Evolutionary conservation across 2,113 vertebrate species (phyloP).

Genomic region (Pogona vitticeps): DNA sequence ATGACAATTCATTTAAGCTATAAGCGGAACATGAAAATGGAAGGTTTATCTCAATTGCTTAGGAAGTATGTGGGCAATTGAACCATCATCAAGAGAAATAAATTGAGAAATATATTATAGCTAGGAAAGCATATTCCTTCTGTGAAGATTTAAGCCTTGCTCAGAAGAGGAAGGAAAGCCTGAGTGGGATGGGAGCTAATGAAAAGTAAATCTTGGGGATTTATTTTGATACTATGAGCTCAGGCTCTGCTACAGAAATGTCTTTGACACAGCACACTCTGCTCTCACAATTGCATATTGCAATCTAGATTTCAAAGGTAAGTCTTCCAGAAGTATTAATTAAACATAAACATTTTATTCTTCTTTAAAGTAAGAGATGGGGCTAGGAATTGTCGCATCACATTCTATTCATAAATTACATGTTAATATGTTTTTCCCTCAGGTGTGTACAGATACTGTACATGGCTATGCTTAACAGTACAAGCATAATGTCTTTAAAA

Average conservation of each 20-base stretch:
- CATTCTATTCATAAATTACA: too few relatives aligned
- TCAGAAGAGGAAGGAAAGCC: not conserved
- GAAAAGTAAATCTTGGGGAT: not conserved
- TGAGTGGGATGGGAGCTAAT: not conserved
- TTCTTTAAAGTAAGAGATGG: not conserved
- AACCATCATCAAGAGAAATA: not conserved
- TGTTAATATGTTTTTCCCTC: too few relatives aligned
- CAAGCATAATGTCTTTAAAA: not conserved
- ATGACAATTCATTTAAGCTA: not conserved
- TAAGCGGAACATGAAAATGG: not conserved
- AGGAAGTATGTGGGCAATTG: not conserved
- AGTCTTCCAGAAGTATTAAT: too few relatives aligned
- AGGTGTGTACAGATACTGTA: not conserved
- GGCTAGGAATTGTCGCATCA: not conserved
- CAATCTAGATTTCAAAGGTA: not conserved
- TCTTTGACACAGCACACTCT: not conserved
- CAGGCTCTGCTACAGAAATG: not conserved
- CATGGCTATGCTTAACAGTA: not conserved
- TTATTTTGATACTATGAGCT: not conserved
- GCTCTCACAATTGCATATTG: not conserved
- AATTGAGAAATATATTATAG: not conserved
- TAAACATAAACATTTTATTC: not conserved
- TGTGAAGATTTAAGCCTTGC: not conserved
- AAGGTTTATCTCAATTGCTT: not conserved
- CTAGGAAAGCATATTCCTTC: too few relatives aligned